Percentiles rank a stretch among this genome's conserved stretches.
Evolutionary conservation across 2,113 vertebrate species (phyloP).

Genomic region (Cyprinus carpio): DNA sequence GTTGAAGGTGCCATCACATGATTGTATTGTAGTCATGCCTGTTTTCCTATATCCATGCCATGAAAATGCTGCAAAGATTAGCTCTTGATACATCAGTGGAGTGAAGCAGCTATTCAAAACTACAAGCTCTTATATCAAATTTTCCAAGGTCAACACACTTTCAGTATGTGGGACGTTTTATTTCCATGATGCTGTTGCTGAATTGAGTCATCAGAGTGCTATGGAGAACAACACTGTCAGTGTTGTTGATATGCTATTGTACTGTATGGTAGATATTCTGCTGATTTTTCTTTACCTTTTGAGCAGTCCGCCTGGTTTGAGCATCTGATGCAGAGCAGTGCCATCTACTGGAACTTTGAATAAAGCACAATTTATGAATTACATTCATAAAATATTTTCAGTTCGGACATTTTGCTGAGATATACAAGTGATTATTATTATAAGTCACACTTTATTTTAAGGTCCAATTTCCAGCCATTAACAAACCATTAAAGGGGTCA

Average conservation of each 20-base stretch:
- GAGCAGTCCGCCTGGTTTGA: background rate
- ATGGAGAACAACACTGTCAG: background rate
- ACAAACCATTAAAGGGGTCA: no score
- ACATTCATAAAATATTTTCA: background rate
- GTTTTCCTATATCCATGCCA: background rate
- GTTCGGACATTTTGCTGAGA: background rate
- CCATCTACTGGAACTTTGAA: conserved; percentile 49
- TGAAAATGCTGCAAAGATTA: background rate
- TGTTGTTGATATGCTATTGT: background rate
- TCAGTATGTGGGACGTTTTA: background rate
- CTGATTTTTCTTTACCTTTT: conserved; percentile 4
- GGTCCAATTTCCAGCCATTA: no score
- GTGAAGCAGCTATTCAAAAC: background rate
- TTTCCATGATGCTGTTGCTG: background rate
- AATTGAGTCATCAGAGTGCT: background rate
- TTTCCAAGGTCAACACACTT: background rate
- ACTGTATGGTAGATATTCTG: background rate
- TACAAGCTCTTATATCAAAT: background rate
- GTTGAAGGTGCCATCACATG: background rate
- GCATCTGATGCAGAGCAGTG: conserved; percentile 36
- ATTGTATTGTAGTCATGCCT: background rate
- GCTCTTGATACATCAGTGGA: background rate
- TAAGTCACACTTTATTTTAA: no score
- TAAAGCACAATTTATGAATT: background rate
- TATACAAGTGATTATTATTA: background rate